Evolutionary conservation across 64 coral and sea anemone species (phyloP), one percentile per base, ranked within the genome.

Genomic region (Cladopsammia gracilis): DNA sequence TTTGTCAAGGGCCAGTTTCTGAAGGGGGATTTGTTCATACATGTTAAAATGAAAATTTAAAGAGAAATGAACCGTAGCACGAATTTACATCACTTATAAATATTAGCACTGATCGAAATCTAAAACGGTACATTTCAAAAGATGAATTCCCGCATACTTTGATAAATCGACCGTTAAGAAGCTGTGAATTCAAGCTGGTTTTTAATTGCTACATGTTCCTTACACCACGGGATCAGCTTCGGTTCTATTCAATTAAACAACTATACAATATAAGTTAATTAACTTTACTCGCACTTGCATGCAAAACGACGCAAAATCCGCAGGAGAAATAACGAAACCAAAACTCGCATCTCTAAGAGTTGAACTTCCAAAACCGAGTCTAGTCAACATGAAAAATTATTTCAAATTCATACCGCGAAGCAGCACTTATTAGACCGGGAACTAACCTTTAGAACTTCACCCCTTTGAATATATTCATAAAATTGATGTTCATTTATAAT

Each of bases 231-330:
- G 54, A 79, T 56, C 24, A 60, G 59, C 56, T 42, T 2, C 56
- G 12, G 13, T 3, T 25, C 25, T 82, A 82, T 82, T 82, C 14
- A 82, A 77, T 24, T 77, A 58, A 82, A 82, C 78, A 82, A 47
- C 59, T 64, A 22, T 22, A 61, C 78, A 23, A 82, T 64, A 13
- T 62, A 18, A 46, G 42, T 42, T 64, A 82, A 82, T 82, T 64
- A 82, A 64, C 23, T 64, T 62, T n/a, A 48, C 13, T 44, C 59
- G 26, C 25, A 16, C 13, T 82, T 20, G 58, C 3, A 3, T 34
- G 10, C 26, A 4, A 62, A 44, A 64, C 7, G 14, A 34, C 20
- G 42, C 59, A 82, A 82, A 82, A 62, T 64, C 58, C 11, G 57
- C 57, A 46, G 13, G 51, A 60, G 54, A 77, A 56, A 77, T 77